Evolutionary conservation across 2,797 vertebrate species (phyloP), one percentile per base, ranked within the genome.

Genomic region (Furcifer pardalis): DNA sequence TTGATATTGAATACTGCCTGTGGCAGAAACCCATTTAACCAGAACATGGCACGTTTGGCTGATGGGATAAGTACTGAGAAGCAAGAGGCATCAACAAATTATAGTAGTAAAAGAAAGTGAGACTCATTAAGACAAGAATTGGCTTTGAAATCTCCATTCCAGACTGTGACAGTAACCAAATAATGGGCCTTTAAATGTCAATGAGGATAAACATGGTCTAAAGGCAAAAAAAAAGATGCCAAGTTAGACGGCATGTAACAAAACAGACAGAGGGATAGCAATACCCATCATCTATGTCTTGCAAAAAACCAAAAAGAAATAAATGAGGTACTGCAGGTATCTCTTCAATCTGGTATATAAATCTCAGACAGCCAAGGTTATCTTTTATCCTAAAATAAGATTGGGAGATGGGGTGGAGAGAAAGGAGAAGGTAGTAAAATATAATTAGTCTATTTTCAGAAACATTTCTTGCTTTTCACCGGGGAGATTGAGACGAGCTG

Each of bases 121-220:
- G 88, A 84, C 89, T 91, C 89, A 90, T 89, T 91, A 91, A 90
- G 65, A 60, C 65, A 87, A 84, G 88, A 90, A 90, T 62, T 83
- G 82, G 32, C 68, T 92, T 89, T 84, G 86, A 85, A 84, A 88
- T 63, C 81, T 87, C 84, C 1, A 0, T 82, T 78, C 0, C 19
- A 86, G 65, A 30, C 85, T 81, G 85, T 83, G 91, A 91, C 91
- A 89, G 88, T 76, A 76, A 92, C 90, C 83, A 63, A 63, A 79
- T 83, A 90, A 79, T 19, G 40, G 90, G 82, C 83, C 81, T 86
- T 90, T 86, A 90, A 90, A 90, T 87, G 90, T 89, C 91, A 74
- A 0, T 87, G 87, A 40, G 87, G 79, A 79, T 85, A 89, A 91
- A 68, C 0, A 21, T 4, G 73, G 88, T 91, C 87, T 91, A 90